Percentiles rank a stretch among this genome's conserved stretches.
Conservation (phyloP, 2,888 invertebrate genomes). For the Alitta virens region DNA sequence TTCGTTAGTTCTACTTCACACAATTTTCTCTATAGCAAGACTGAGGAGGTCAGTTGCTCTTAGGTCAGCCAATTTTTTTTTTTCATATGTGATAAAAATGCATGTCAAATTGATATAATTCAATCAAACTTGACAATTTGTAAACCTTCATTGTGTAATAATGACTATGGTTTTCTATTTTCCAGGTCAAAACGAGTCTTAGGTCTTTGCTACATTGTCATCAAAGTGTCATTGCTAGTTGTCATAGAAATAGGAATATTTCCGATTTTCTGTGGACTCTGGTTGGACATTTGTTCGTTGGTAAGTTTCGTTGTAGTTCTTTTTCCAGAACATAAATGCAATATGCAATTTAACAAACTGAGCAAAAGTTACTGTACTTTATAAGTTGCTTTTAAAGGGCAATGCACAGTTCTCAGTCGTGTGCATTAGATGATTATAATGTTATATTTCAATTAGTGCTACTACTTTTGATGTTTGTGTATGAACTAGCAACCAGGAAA, state of each 20-base stretch:
- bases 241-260: slow-evolving; percentile 96
- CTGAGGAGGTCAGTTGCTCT: slow-evolving; percentile 68
- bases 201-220: slow-evolving; percentile 67
- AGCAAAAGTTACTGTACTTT: too few relatives aligned
- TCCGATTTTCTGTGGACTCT: slow-evolving; percentile 97
- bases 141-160: too few relatives aligned
- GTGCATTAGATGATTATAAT: too few relatives aligned
- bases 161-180: not conserved
- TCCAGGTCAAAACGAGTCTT: slow-evolving; percentile 56
- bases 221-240: slow-evolving; percentile 84
- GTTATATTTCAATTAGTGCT: too few relatives aligned
- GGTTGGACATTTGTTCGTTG: slow-evolving; percentile 96
- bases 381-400: too few relatives aligned
- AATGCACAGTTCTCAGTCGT: too few relatives aligned
- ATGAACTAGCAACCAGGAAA: too few relatives aligned
- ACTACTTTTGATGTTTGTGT: too few relatives aligned
- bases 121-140: too few relatives aligned
- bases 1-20: slow-evolving; percentile 77
- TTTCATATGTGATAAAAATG: slow-evolving; percentile 61
- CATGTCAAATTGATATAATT: not conserved
- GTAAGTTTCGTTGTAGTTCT: too few relatives aligned
- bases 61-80: not conserved
- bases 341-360: too few relatives aligned
- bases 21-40: slow-evolving; percentile 76
- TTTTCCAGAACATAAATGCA: too few relatives aligned